Evolutionary conservation across 2,888 invertebrate genomes (phyloP).

Genomic region (Acleris literana): DNA sequence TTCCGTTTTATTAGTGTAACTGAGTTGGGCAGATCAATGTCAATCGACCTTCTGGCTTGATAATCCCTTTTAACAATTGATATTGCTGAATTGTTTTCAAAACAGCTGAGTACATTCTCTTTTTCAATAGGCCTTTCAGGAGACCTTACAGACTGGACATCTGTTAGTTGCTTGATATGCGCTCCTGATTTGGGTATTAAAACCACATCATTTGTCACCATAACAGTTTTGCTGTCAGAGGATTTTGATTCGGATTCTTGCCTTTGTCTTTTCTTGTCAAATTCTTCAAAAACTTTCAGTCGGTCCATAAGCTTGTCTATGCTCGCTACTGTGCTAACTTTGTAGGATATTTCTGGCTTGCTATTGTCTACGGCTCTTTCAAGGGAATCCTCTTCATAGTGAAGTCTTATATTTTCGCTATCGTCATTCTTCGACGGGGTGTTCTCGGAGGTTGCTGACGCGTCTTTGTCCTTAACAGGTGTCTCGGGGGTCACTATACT

Average conservation of each 20-base stretch:
- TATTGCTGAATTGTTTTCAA: slow-evolving; percentile 81
- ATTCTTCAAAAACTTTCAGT: slow-evolving; percentile 78
- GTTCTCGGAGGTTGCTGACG: slow-evolving; percentile 58
- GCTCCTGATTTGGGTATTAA: slow-evolving; percentile 76
- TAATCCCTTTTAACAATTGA: slow-evolving; percentile 77
- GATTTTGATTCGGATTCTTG: slow-evolving; percentile 70
- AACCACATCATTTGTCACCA: slow-evolving; percentile 79
- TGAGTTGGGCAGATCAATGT: slow-evolving; percentile 76
- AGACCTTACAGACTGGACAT: slow-evolving; percentile 72
- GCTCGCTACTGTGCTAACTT: slow-evolving; percentile 69
- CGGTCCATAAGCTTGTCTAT: slow-evolving; percentile 80
- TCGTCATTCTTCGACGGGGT: slow-evolving; percentile 75
- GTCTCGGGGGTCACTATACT: slow-evolving; percentile 65
- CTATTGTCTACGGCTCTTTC: slow-evolving; percentile 65
- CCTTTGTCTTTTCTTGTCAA: slow-evolving; percentile 76
- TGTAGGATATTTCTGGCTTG: slow-evolving; percentile 67
- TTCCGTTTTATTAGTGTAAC: slow-evolving; percentile 79
- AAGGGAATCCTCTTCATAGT: slow-evolving; percentile 72
- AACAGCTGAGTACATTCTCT: slow-evolving; percentile 78
- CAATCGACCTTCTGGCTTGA: slow-evolving; percentile 74
- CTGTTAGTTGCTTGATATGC: slow-evolving; percentile 75
- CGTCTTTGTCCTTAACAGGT: slow-evolving; percentile 69
- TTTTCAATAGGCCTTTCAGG: slow-evolving; percentile 76
- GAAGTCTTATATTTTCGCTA: slow-evolving; percentile 74
- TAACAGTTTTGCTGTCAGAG: slow-evolving; percentile 67